Evolutionary conservation across 2,113 vertebrate species (phyloP).

Genomic region (Apteryx owenii): DNA sequence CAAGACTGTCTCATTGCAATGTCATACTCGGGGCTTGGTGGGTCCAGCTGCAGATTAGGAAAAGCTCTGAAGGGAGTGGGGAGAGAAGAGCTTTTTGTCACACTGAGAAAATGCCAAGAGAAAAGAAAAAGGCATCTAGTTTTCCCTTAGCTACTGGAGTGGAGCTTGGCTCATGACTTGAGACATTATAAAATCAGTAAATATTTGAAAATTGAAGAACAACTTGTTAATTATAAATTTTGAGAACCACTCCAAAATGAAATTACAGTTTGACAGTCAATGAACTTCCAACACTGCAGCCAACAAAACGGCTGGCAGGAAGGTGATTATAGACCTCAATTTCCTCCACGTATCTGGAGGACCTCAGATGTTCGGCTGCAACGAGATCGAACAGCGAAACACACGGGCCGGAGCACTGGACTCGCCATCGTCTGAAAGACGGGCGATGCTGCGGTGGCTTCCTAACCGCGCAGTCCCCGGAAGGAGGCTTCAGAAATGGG

Average conservation of each 20-base stretch:
- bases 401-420: neutral
- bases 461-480: no score
- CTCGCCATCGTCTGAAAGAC: neutral
- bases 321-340: neutral
- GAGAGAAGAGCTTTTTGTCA: neutral
- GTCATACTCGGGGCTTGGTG: accelerated
- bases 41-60: neutral
- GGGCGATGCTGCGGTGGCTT: accelerated
- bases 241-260: neutral
- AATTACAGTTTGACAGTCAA: neutral
- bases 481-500: neutral
- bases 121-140: neutral
- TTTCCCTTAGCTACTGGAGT: neutral
- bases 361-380: neutral
- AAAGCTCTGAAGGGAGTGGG: accelerated
- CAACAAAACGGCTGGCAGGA: neutral
- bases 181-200: neutral
- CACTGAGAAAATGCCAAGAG: accelerated
- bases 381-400: neutral
- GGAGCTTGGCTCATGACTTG: neutral
- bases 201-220: constrained; percentile 12
- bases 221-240: constrained; percentile 23
- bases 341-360: accelerated
- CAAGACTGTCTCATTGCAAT: neutral
- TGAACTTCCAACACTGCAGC: neutral